These are phyloP conservation scores for Acronicta aceris DNA, from an alignment of 2,888 invertebrate species.

Conservation along the genomic window DNA sequence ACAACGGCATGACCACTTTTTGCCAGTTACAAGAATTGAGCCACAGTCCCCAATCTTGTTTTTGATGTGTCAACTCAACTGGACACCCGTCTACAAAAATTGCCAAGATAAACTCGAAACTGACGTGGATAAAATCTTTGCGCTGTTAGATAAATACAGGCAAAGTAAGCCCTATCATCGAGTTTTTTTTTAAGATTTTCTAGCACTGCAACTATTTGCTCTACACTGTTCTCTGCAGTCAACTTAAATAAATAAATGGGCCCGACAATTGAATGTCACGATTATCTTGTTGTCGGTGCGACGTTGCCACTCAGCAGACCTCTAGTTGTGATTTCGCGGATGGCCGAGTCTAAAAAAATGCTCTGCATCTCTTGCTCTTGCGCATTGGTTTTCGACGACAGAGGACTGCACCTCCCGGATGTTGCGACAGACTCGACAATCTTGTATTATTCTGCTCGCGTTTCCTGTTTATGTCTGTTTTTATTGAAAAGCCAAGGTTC, in stretches of 20 bases:
- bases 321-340: conserved; percentile 60
- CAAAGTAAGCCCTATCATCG: conserved; percentile 1
- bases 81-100: conserved; percentile 44
- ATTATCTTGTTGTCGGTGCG: conserved; percentile 58
- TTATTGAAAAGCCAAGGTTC: conserved; percentile 61
- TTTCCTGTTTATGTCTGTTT: conserved; percentile 68
- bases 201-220: conserved; percentile 21
- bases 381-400: conserved; percentile 62
- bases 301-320: conserved; percentile 52
- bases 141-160: conserved; percentile 1
- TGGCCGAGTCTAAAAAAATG: conserved; percentile 64
- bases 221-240: conserved; percentile 22
- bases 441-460: conserved; percentile 57
- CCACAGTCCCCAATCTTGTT: conserved; percentile 62
- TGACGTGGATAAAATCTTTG: conserved; percentile 10
- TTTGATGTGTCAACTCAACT: conserved; percentile 61
- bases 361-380: conserved; percentile 55
- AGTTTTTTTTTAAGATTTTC: conserved; percentile 10
- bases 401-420: conserved; percentile 69
- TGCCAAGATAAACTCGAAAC: conserved; percentile 37
- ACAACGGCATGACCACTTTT: conserved; percentile 70
- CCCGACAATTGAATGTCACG: conserved; percentile 51
- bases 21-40: conserved; percentile 61
- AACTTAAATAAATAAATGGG: conserved; percentile 47
- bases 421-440: conserved; percentile 60